These are phyloP conservation scores for Drosophila quadrilineata DNA, from an alignment of 1,140 invertebrate genomes.

Conservation along the genomic window DNA sequence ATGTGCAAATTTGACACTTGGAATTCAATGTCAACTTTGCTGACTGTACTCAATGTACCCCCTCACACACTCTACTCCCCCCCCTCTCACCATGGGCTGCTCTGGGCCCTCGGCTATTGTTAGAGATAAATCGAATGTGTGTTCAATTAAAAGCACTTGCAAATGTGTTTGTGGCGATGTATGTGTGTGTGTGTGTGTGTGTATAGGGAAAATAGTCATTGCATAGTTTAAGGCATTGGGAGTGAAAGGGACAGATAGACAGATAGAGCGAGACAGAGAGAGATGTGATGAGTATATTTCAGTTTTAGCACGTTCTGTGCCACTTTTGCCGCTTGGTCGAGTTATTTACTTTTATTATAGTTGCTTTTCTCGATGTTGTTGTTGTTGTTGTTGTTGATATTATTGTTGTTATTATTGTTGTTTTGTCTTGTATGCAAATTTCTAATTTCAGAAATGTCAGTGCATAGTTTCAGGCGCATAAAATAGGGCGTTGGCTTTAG, in stretches of 20 bases:
- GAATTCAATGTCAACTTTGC: conserved; percentile 71
- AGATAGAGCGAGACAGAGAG: too few relatives aligned
- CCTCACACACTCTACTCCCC: too few relatives aligned
- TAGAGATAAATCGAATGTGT: too few relatives aligned
- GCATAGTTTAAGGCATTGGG: conserved; percentile 18
- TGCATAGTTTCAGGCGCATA: conserved; percentile 63
- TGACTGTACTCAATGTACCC: conserved; percentile 22
- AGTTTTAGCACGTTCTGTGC: conserved; percentile 58
- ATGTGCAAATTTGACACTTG: conserved; percentile 56
- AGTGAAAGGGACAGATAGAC: too few relatives aligned
- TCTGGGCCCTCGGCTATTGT: too few relatives aligned
- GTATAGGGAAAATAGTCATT: neutral
- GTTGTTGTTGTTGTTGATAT: neutral
- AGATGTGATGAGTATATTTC: conserved; percentile 42
- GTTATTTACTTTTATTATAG: conserved; percentile 60
- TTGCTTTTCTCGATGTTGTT: neutral
- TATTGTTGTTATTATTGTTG: conserved; percentile 3
- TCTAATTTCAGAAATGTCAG: conserved; percentile 74
- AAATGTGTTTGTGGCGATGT: neutral
- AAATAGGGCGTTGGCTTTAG: conserved; percentile 19
- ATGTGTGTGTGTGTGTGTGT: neutral
- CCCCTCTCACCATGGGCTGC: too few relatives aligned
- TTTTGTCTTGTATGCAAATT: conserved; percentile 51
- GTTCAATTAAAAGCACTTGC: conserved; percentile 60
- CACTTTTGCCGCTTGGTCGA: conserved; percentile 61